Conservation (phyloP, 2,888 invertebrate species). For the Saturnia pavonia region DNA sequence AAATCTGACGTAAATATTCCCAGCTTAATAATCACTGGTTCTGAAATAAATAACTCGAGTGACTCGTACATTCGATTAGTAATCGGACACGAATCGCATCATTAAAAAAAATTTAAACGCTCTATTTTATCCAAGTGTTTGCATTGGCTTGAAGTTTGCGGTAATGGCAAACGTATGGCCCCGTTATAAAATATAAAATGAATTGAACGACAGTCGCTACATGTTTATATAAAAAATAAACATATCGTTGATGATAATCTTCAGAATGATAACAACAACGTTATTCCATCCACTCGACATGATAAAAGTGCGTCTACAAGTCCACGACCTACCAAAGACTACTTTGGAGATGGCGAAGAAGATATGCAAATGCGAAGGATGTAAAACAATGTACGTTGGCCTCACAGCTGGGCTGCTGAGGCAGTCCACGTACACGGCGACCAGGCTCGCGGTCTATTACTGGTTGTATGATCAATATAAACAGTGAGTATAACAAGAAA, state of each 20-base stretch:
- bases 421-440: conserved; percentile 97
- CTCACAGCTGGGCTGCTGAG: conserved; percentile 93
- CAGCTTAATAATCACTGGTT: too few relatives aligned
- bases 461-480: conserved; percentile 89
- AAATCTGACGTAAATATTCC: too few relatives aligned
- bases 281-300: conserved; percentile 97
- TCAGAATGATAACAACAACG: conserved; percentile 93
- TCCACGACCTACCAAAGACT: conserved; percentile 88
- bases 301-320: conserved; percentile 97
- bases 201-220: too few relatives aligned
- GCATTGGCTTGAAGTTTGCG: too few relatives aligned
- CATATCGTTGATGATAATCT: background rate
- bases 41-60: too few relatives aligned
- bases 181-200: too few relatives aligned
- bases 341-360: conserved; percentile 84
- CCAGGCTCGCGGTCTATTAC: conserved; percentile 94
- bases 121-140: too few relatives aligned
- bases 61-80: too few relatives aligned
- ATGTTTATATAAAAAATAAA: too few relatives aligned
- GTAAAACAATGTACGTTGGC: conserved; percentile 91
- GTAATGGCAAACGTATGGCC: too few relatives aligned
- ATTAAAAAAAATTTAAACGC: too few relatives aligned
- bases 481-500: conserved; percentile 52
- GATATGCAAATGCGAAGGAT: conserved; percentile 91
- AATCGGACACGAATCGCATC: too few relatives aligned